A percentile compares a stretch with the other conserved stretches of the same genome.
Evolutionary conservation across 2,113 vertebrate species (phyloP).

Genomic region (Arvicanthis niloticus): DNA sequence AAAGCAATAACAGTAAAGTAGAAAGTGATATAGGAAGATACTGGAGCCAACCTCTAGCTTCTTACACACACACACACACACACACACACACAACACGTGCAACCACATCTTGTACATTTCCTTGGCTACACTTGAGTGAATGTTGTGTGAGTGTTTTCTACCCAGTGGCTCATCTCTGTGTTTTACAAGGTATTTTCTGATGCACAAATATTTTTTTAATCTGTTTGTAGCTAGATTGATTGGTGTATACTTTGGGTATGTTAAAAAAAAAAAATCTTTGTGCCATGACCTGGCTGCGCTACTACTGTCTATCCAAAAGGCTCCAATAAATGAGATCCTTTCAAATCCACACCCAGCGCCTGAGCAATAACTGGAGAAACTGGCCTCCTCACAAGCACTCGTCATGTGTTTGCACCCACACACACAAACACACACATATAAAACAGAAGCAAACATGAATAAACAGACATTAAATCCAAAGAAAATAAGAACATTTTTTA

Average conservation of each 20-base stretch:
- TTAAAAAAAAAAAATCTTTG: neutral
- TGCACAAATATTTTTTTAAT: neutral
- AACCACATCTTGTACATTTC: neutral
- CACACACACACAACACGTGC: neutral
- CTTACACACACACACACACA: too few relatives aligned
- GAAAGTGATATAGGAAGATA: neutral
- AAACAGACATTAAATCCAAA: constrained; percentile 22
- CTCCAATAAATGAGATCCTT: too few relatives aligned
- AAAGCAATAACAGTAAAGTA: neutral
- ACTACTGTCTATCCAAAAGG: neutral
- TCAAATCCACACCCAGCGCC: neutral
- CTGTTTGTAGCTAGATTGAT: neutral
- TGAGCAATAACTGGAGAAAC: neutral
- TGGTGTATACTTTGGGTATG: neutral
- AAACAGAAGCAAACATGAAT: neutral
- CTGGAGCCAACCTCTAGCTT: neutral
- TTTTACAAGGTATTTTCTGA: neutral
- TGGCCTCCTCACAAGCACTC: neutral
- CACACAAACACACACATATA: too few relatives aligned
- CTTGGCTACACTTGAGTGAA: neutral
- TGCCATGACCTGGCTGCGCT: neutral
- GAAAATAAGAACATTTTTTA: neutral
- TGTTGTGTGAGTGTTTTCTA: constrained; percentile 8
- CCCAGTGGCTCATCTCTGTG: neutral
- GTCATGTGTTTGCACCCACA: neutral